Evolutionary conservation across 2,888 invertebrate species (phyloP).

Genomic region (Rotaria sp.): DNA sequence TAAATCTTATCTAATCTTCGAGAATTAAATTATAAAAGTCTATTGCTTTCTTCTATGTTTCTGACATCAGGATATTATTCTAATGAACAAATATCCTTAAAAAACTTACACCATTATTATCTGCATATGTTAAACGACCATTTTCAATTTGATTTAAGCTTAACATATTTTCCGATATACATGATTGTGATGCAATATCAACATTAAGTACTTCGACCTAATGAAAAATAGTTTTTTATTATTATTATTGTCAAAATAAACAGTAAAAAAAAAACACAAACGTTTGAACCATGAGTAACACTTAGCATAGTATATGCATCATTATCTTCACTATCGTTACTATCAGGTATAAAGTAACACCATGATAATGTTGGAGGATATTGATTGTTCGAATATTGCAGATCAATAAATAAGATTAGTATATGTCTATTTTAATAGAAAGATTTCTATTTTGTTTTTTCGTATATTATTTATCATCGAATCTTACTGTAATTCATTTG

Average conservation of each 20-base stretch:
- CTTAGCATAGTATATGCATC: neutral
- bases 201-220: conserved; percentile 12
- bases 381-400: neutral
- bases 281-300: neutral
- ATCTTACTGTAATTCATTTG: neutral
- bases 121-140: neutral
- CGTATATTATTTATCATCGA: neutral
- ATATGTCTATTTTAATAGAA: neutral
- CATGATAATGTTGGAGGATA: neutral
- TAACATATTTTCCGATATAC: neutral
- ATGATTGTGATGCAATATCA: conserved; percentile 2
- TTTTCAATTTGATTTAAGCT: conserved; percentile 21
- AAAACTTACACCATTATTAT: conserved; percentile 27
- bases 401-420: neutral
- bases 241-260: neutral
- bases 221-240: neutral
- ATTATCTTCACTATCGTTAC: conserved; percentile 12
- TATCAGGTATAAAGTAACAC: conserved; percentile 27
- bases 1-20: too few relatives aligned
- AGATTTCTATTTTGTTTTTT: neutral
- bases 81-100: too few relatives aligned
- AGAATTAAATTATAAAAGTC: too few relatives aligned
- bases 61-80: too few relatives aligned
- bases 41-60: too few relatives aligned
- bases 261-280: too few relatives aligned